Conservation (phyloP, 1,140 invertebrate species). For the Temnothorax nylanderi region DNA sequence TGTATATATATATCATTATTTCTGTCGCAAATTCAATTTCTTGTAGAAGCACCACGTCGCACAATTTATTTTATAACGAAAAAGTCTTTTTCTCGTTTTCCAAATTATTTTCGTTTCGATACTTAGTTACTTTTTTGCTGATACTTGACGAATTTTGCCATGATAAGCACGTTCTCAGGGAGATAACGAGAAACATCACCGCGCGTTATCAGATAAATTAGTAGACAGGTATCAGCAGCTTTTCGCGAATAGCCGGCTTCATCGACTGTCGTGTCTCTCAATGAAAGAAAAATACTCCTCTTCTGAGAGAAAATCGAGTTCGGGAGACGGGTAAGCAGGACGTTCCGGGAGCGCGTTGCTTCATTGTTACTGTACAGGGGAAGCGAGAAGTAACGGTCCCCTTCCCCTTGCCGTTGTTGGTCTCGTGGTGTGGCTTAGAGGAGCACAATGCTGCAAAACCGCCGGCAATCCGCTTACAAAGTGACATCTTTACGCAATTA, state of each 20-base stretch:
- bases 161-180: background rate
- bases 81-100: background rate
- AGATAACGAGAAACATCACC: slow-evolving; percentile 6
- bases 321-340: slow-evolving; percentile 39
- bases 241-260: background rate
- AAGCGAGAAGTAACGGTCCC: slow-evolving; percentile 79
- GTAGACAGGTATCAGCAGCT: slow-evolving; percentile 3
- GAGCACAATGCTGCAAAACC: slow-evolving; percentile 81
- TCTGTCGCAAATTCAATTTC: background rate
- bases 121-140: background rate
- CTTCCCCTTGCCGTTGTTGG: slow-evolving; percentile 64
- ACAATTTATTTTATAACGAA: background rate
- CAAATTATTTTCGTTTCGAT: background rate
- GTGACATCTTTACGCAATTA: slow-evolving; percentile 86
- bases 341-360: slow-evolving; percentile 59
- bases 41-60: background rate
- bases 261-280: slow-evolving; percentile 41
- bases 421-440: slow-evolving; percentile 76
- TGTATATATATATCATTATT: background rate
- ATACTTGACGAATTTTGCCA: no score
- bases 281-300: slow-evolving; percentile 51
- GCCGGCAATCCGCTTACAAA: slow-evolving; percentile 84
- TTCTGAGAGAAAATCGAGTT: slow-evolving; percentile 68
- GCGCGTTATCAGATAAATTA: slow-evolving; percentile 40
- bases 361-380: slow-evolving; percentile 68